Conservation (phyloP, 1,140 invertebrate genomes). For the Steinernema khuongi region DNA sequence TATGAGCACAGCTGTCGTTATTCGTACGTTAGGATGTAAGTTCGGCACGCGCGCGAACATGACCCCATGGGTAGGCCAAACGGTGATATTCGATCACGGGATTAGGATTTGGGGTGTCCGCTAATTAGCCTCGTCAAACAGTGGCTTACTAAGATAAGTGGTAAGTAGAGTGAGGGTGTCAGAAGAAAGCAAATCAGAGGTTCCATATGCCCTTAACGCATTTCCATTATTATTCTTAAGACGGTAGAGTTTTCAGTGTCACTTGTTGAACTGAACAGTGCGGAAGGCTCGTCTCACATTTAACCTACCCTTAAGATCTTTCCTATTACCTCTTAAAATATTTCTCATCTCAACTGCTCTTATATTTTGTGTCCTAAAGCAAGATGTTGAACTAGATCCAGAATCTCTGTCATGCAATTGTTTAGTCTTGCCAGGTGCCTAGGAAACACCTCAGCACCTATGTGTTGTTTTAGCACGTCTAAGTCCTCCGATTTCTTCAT, state of each 20-base stretch:
- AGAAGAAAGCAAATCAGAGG: too few relatives aligned
- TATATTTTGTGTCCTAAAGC: background rate
- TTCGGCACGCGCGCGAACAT: background rate
- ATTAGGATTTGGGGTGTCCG: background rate
- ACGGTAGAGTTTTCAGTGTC: too few relatives aligned
- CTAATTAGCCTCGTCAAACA: background rate
- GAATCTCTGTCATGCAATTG: too few relatives aligned
- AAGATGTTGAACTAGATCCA: too few relatives aligned
- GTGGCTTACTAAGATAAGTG: too few relatives aligned
- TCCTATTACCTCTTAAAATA: too few relatives aligned
- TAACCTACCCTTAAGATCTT: too few relatives aligned
- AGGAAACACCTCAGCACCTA: background rate
- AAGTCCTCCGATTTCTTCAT: conserved; percentile 11
- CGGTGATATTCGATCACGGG: background rate
- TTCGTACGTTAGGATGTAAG: background rate
- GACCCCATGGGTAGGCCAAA: background rate
- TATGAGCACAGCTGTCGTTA: conserved; percentile 3
- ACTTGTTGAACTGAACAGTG: too few relatives aligned
- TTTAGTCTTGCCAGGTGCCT: background rate
- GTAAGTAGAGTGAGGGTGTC: too few relatives aligned
- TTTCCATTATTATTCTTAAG: too few relatives aligned
- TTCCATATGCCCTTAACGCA: too few relatives aligned
- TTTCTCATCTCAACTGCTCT: background rate
- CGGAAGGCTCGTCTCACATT: too few relatives aligned
- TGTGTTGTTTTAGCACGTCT: background rate